Percentiles rank a stretch among this genome's conserved stretches.
phyloP scores from a whole-genome alignment of 2,113 vertebrate species.

The Hyperoodon ampullatus region DNA sequence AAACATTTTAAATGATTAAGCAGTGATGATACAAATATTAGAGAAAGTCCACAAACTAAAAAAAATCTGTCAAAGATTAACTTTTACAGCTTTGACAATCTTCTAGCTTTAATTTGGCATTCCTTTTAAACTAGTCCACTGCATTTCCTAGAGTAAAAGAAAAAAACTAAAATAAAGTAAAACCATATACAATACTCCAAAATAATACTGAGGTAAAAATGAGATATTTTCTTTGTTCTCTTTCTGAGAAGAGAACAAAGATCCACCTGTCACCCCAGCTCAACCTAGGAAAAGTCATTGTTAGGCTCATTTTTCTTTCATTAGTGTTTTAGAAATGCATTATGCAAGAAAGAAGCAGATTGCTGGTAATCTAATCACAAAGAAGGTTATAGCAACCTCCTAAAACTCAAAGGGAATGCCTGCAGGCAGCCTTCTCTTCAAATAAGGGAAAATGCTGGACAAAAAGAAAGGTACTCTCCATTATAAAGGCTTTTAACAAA shows the following conservation, averaged over 20 bases:
- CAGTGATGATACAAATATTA: neutral
- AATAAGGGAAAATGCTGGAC: conserved; percentile 50
- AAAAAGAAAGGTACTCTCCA: conserved; percentile 59
- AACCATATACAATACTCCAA: neutral
- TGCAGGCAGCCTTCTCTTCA: conserved; percentile 61
- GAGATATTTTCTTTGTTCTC: neutral
- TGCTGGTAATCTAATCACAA: conserved; percentile 58
- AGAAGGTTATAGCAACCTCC: conserved; percentile 67
- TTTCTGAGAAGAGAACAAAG: neutral
- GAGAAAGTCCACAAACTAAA: neutral
- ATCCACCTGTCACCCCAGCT: neutral
- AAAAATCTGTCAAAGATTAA: neutral
- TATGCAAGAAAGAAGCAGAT: conserved; percentile 19
- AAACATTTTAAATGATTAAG: neutral
- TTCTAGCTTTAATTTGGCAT: neutral
- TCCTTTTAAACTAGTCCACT: neutral
- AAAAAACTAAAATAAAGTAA: neutral
- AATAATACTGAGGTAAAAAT: conserved; percentile 34
- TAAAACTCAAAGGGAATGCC: conserved; percentile 60
- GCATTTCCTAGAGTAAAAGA: neutral
- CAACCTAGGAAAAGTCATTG: neutral
- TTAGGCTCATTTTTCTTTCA: conserved; percentile 38
- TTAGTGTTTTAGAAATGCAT: conserved; percentile 45
- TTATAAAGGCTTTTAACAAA: conserved; percentile 65
- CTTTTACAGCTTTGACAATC: neutral